These are phyloP conservation scores for Dysmachus trigonus DNA, from an alignment of 2,888 invertebrate species.

Conservation along the genomic window DNA sequence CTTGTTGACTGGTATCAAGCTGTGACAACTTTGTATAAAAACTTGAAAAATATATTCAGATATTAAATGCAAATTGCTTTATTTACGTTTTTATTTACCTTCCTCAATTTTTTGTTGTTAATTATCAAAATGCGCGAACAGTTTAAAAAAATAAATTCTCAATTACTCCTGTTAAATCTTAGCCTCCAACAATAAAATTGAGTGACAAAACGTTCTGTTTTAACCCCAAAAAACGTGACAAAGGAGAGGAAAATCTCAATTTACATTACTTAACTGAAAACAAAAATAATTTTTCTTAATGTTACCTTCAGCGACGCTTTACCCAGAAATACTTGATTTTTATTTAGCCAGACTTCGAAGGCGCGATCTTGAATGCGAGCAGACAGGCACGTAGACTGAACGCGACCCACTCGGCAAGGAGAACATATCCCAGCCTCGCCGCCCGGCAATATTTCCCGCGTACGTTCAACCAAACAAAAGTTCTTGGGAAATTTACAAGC, in stretches of 20 bases:
- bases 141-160: background rate
- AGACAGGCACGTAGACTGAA: background rate
- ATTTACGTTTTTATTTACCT: background rate
- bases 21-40: background rate
- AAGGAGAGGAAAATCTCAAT: background rate
- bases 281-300: background rate
- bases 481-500: background rate
- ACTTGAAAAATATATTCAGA: background rate
- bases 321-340: background rate
- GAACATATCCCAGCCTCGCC: too few species aligned
- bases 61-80: background rate
- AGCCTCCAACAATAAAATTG: background rate
- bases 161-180: background rate
- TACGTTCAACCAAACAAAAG: background rate
- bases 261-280: background rate
- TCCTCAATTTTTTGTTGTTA: background rate
- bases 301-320: background rate
- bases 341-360: background rate
- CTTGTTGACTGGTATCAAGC: background rate
- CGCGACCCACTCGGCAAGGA: background rate
- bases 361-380: background rate
- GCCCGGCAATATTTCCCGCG: too few species aligned
- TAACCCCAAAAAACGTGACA: background rate
- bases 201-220: background rate
- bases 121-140: background rate